A percentile compares a stretch with the other conserved stretches of the same genome.
Conservation (phyloP, 2,888 invertebrate genomes). For the Oxycera nigricornis region DNA sequence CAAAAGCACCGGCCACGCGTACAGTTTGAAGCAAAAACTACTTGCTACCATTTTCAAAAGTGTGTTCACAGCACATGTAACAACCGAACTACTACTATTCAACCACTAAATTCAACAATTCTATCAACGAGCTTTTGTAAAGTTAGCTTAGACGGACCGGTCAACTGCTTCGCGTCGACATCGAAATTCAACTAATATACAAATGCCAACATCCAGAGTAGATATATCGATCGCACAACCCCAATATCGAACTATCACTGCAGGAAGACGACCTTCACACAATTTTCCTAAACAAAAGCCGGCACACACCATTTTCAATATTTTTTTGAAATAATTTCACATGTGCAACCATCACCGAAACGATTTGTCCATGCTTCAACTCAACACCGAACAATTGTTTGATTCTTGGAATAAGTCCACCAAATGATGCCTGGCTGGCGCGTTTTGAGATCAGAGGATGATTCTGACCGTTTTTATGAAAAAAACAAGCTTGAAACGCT, state of each 20-base stretch:
- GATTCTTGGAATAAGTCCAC: too few relatives aligned
- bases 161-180: not conserved
- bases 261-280: not conserved
- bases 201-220: not conserved
- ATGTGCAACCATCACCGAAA: not conserved
- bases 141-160: not conserved
- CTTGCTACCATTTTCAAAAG: constrained; percentile 54
- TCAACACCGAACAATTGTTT: too few relatives aligned
- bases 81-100: not conserved
- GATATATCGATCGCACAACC: not conserved
- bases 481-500: too few relatives aligned
- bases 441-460: too few relatives aligned
- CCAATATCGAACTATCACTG: not conserved
- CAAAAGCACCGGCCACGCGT: constrained; percentile 59
- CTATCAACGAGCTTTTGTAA: not conserved
- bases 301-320: not conserved
- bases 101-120: not conserved
- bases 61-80: too few relatives aligned
- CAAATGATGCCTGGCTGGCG: too few relatives aligned
- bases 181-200: not conserved
- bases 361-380: not conserved
- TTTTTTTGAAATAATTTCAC: not conserved
- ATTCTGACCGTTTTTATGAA: too few relatives aligned
- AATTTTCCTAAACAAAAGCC: not conserved
- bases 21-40: constrained; percentile 59